These are phyloP conservation scores for Catagonus wagneri DNA, from an alignment of 2,113 vertebrate species.

Conservation along the genomic window DNA sequence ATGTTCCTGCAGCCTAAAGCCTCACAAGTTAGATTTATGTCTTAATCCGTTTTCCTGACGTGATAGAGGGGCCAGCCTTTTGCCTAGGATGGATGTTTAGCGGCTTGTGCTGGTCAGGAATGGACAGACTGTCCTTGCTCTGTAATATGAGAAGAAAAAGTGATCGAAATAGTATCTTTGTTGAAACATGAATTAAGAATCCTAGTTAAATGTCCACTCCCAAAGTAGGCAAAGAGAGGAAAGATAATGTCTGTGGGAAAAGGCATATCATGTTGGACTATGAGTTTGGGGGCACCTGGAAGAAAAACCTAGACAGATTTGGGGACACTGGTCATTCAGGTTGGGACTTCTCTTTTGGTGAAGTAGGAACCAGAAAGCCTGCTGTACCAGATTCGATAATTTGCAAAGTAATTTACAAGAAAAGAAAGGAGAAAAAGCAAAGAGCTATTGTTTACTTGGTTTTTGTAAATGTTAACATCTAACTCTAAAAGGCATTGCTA, in stretches of 20 bases:
- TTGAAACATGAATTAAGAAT: constrained; percentile 2
- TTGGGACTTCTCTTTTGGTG: not conserved
- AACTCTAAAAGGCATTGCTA: constrained; percentile 31
- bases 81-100: not conserved
- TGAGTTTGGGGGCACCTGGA: not conserved
- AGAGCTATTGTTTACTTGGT: not conserved
- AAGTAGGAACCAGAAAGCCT: not conserved
- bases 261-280: not conserved
- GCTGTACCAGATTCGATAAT: not conserved
- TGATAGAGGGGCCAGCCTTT: not conserved
- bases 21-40: not conserved
- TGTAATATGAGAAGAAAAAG: not conserved
- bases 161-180: not conserved
- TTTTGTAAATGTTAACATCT: constrained; percentile 36
- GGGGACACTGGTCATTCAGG: not conserved
- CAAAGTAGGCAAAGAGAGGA: not conserved
- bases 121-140: not conserved
- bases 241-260: not conserved
- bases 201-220: not conserved
- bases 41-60: not conserved
- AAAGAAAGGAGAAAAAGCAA: not conserved
- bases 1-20: not conserved
- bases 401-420: not conserved
- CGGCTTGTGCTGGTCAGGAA: not conserved
- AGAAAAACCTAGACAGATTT: not conserved